Percentiles rank a stretch among this genome's conserved stretches.
These are phyloP conservation scores for Clarias platycephalus DNA, from an alignment of 2,797 vertebrate species.

Conservation along the genomic window DNA sequence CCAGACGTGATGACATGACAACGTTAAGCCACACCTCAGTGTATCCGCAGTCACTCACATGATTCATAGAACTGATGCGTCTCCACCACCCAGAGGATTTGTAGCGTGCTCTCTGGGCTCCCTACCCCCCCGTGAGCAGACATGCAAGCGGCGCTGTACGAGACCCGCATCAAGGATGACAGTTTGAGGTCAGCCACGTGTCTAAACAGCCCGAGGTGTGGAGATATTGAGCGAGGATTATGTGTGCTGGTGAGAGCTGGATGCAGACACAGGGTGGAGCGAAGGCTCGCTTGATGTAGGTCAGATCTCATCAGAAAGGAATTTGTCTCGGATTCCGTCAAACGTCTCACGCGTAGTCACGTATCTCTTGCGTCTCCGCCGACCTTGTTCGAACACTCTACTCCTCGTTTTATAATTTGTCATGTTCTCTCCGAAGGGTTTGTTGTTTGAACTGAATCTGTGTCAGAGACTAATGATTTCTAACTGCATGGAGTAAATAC, in stretches of 20 bases:
- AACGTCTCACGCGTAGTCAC: neutral
- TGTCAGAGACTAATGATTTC: slow-evolving; percentile 40
- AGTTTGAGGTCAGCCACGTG: slow-evolving; percentile 51
- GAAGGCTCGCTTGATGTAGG: slow-evolving; percentile 25
- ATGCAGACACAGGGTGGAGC: slow-evolving; percentile 30
- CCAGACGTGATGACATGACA: slow-evolving; percentile 3
- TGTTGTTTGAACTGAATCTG: slow-evolving; percentile 8
- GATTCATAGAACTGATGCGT: neutral
- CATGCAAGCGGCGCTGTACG: slow-evolving; percentile 34
- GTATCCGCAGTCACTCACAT: neutral
- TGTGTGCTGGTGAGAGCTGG: slow-evolving; percentile 19
- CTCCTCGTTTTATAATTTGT: slow-evolving; percentile 21
- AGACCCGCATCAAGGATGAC: slow-evolving; percentile 50
- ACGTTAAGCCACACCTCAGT: neutral
- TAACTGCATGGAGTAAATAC: slow-evolving; percentile 34
- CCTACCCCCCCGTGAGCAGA: slow-evolving; percentile 36
- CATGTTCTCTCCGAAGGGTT: slow-evolving; percentile 4
- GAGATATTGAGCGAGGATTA: slow-evolving; percentile 23
- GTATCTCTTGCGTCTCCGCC: slow-evolving; percentile 9
- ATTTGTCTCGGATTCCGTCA: slow-evolving; percentile 3
- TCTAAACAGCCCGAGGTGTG: slow-evolving; percentile 31
- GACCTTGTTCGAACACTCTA: slow-evolving; percentile 12
- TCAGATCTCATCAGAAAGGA: slow-evolving; percentile 39
- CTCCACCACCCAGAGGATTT: slow-evolving; percentile 14
- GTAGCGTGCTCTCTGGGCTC: slow-evolving; percentile 15